Evolutionary conservation across 2,888 invertebrate genomes (phyloP).

Genomic region (Uropetala carovei): DNA sequence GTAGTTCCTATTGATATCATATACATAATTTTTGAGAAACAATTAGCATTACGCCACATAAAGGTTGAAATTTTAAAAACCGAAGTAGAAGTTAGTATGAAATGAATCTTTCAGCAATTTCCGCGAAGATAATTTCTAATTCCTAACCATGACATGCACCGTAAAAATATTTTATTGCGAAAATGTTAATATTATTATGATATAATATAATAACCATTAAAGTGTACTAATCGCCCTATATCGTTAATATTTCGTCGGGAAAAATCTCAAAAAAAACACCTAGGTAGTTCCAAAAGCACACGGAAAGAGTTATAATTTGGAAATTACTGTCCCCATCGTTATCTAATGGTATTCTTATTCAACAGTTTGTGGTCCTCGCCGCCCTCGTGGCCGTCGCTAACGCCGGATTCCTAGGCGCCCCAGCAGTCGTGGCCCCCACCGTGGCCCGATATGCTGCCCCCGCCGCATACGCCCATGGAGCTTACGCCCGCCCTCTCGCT

Average conservation of each 20-base stretch:
- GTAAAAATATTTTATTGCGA: too few relatives aligned
- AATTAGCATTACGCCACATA: too few relatives aligned
- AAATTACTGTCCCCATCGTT: background rate
- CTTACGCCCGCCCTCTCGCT: constrained; percentile 51
- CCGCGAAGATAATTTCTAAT: too few relatives aligned
- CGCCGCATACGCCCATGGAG: constrained; percentile 65
- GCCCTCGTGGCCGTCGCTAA: constrained; percentile 68
- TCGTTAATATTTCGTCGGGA: background rate
- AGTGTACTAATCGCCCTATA: too few relatives aligned
- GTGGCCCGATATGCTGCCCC: constrained; percentile 66
- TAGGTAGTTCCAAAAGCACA: background rate
- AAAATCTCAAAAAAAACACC: background rate
- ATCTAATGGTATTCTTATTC: background rate
- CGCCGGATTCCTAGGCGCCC: constrained; percentile 67
- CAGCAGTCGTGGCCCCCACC: constrained; percentile 66
- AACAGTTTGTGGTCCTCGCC: constrained; percentile 67
- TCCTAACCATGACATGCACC: too few relatives aligned
- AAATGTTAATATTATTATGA: too few relatives aligned
- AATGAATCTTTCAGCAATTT: too few relatives aligned
- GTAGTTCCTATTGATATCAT: too few relatives aligned
- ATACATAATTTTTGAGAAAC: too few relatives aligned
- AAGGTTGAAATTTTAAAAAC: too few relatives aligned
- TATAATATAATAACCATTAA: too few relatives aligned
- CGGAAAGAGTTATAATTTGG: background rate
- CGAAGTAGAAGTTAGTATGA: too few relatives aligned